Evolutionary conservation across 2,113 vertebrate genomes (phyloP).

Genomic region (Elanus axillaris): DNA sequence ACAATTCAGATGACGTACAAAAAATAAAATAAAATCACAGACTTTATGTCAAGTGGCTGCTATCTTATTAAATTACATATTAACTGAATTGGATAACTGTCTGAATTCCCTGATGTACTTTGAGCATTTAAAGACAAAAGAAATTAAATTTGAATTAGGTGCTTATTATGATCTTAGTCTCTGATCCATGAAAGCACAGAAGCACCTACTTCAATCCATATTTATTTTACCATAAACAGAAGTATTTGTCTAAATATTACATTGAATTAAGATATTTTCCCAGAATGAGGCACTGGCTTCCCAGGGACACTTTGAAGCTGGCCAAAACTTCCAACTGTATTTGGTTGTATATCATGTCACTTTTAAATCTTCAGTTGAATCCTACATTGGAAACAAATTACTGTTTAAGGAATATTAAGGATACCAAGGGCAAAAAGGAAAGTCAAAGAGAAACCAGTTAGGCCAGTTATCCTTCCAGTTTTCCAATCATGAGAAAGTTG

Average conservation of each 20-base stretch:
- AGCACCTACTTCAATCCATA: background rate
- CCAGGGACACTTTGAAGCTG: background rate
- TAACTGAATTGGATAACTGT: background rate
- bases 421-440: fast-evolving
- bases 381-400: background rate
- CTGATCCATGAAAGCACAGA: background rate
- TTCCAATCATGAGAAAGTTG: background rate
- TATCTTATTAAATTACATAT: background rate
- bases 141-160: background rate
- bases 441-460: background rate
- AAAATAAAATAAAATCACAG: background rate
- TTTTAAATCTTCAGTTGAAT: background rate
- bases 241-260: background rate
- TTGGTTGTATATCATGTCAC: background rate
- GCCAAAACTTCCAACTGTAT: background rate
- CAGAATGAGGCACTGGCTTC: background rate
- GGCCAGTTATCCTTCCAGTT: background rate
- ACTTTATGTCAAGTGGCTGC: background rate
- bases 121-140: background rate
- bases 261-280: background rate
- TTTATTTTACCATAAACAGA: background rate
- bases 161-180: background rate
- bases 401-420: background rate
- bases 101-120: background rate
- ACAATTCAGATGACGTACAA: background rate